Percentiles rank a stretch among this genome's conserved stretches.
Conservation (phyloP, 2,113 vertebrate species). For the Xiphophorus maculatus region DNA sequence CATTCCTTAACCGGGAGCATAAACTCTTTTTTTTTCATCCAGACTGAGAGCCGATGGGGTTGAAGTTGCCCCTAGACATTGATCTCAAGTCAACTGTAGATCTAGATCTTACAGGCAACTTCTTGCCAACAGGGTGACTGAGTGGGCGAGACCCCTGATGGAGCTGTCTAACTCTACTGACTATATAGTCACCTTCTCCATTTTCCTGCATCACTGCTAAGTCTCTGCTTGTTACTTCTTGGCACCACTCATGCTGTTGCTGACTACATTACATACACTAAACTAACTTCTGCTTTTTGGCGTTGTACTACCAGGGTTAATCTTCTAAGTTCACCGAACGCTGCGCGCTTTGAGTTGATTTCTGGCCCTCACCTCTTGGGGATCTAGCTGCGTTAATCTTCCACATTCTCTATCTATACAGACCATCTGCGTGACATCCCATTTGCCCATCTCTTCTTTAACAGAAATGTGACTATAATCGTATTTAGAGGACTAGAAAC, state of each 20-base stretch:
- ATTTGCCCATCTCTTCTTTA: conserved; percentile 42
- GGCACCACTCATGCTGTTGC: conserved; percentile 34
- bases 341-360: conserved; percentile 32
- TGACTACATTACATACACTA: conserved; percentile 30
- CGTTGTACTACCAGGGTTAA: conserved; percentile 48
- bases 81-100: conserved; percentile 46
- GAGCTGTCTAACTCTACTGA: conserved; percentile 67
- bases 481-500: conserved; percentile 63
- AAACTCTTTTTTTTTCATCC: conserved; percentile 21
- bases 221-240: conserved; percentile 53
- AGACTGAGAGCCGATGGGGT: conserved; percentile 24
- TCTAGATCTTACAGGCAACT: conserved; percentile 45
- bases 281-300: conserved; percentile 49
- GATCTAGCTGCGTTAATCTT: conserved; percentile 50
- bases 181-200: conserved; percentile 34
- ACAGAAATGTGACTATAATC: conserved; percentile 65
- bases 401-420: conserved; percentile 37
- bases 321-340: conserved; percentile 32
- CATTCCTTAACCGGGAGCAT: conserved; percentile 28
- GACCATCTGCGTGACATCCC: conserved; percentile 41
- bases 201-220: conserved; percentile 49
- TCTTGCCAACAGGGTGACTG: conserved; percentile 1
- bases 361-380: conserved; percentile 45
- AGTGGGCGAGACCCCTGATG: conserved; percentile 42
- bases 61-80: conserved; percentile 54